phyloP scores from a whole-genome alignment of 2,113 vertebrate genomes.

The Odontophorus gujanensis region DNA sequence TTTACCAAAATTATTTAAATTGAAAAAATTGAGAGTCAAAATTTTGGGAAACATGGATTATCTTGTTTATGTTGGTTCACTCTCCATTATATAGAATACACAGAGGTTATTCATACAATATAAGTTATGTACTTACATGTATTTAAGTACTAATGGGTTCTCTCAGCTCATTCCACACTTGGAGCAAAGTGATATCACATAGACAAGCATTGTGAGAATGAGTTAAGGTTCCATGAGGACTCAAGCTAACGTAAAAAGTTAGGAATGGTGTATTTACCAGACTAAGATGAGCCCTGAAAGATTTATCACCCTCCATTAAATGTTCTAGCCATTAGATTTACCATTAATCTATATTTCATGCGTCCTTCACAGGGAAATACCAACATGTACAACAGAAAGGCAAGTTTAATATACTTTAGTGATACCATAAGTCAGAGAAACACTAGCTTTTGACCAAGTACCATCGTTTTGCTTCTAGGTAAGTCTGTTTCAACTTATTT shows the following conservation, averaged over 20 bases:
- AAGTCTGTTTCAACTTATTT: neutral
- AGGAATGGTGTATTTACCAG: neutral
- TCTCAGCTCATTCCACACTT: neutral
- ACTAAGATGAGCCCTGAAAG: neutral
- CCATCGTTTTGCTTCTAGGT: neutral
- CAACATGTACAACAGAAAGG: neutral
- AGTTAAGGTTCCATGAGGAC: neutral
- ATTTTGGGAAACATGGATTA: neutral
- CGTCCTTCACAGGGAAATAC: neutral
- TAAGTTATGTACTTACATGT: neutral
- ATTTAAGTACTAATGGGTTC: neutral
- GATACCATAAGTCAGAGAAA: neutral
- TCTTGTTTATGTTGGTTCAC: neutral
- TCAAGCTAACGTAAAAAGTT: neutral
- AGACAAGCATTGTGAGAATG: neutral
- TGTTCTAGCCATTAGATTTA: neutral
- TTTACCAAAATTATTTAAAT: neutral
- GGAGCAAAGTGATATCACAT: rapidly evolving
- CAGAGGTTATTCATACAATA: neutral
- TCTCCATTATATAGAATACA: neutral
- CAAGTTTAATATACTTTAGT: neutral
- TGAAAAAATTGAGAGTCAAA: neutral
- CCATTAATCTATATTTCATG: neutral
- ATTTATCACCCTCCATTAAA: neutral
- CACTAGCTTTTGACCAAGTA: neutral